Evolutionary conservation across 2,113 vertebrate species (phyloP), one percentile per base, ranked within the genome.

Genomic region (Pygoscelis antarcticus): DNA sequence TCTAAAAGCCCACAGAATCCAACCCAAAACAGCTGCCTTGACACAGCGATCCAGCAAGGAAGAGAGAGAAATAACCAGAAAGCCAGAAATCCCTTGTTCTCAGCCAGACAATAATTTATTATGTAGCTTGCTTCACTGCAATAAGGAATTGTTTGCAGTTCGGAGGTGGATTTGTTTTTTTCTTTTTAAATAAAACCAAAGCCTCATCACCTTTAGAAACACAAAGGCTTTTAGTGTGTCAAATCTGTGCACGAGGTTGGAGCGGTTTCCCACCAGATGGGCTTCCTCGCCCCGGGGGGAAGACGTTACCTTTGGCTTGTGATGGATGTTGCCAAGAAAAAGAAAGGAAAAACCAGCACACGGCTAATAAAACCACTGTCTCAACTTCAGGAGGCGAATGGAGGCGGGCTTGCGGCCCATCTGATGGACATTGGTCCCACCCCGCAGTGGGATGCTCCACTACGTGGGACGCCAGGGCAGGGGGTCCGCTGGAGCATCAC

Each of bases 381-480:
- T 64, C 25, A 75, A 40, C n/a, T 55, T 23, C n/a, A 92, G 44
- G 32, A 74, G 58, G 61, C 20, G 69, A 66, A 49, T 9, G 29
- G 21, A 74, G 15, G 54, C 12, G 49, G 16, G 22, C 54, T 87
- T 80, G 25, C 15, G 40, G 69, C 26, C 22, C 57, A 58, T 15
- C 57, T 21, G 51, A 72, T 5, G 42, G 83, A n/a, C 0, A 0
- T 0, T 1, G 3, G 58, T 78, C 70, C 57, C 55, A 65, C 17
- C 6, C 16, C 4, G 0, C 7, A 7, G 36, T 4, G 5, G 15
- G 83, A 74, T 65, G 22, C 29, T 88, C 79, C 5, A 11, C 34
- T 30, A 23, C 8, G 22, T 4, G 18, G 61, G 34, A 66, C 58
- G 25, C 27, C 68, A 72, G 21, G 40, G 40, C 52, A 72, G n/a